phyloP scores from a whole-genome alignment of 2,888 invertebrate genomes.

The Steromphala cineraria region DNA sequence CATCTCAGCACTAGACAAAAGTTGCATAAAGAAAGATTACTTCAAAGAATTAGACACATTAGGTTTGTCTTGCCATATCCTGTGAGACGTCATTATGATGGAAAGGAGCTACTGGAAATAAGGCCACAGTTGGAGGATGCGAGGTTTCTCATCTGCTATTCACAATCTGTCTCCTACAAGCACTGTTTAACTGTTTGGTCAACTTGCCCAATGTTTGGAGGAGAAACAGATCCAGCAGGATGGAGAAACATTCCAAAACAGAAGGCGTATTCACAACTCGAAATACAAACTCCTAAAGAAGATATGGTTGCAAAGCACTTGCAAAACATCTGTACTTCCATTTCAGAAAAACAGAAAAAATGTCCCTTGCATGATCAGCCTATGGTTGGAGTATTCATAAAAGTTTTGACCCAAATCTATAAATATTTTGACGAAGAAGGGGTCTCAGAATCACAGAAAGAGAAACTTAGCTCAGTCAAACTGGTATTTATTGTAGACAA shows the following conservation, averaged over 20 bases:
- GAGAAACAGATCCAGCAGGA: not conserved
- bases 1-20: conserved; percentile 21
- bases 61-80: conserved; percentile 22
- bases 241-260: not conserved
- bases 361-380: not conserved
- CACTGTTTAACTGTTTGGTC: conserved; percentile 8
- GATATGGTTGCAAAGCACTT: conserved; percentile 20
- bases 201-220: conserved; percentile 19
- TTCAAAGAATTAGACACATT: conserved; percentile 19
- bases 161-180: not conserved
- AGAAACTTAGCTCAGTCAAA: not conserved
- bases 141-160: not conserved
- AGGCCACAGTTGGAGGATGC: not conserved
- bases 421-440: not conserved
- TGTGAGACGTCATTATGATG: not conserved
- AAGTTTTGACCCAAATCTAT: not conserved
- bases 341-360: conserved; percentile 1
- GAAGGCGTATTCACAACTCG: not conserved
- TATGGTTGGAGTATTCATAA: not conserved
- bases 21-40: not conserved
- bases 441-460: not conserved
- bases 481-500: conserved; percentile 29
- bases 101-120: not conserved
- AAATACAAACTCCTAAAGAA: not conserved
- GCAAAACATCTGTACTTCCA: conserved; percentile 9